Evolutionary conservation across 37 sponge, comb jelly and placozoan genomes (phyloP), one percentile per base, ranked within the genome.

Genomic region (Cliona cf. orientalis): DNA sequence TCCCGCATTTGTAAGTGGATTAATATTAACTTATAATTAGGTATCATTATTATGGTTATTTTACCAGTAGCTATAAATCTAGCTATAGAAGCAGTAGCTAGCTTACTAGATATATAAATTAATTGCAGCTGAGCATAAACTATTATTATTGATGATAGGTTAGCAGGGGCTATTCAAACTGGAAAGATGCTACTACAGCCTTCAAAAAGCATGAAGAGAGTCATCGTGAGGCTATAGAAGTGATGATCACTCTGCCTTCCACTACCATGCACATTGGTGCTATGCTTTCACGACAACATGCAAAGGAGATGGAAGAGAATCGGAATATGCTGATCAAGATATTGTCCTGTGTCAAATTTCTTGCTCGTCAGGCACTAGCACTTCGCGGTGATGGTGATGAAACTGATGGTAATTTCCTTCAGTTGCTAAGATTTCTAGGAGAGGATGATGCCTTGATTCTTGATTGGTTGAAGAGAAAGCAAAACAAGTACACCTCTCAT

Each of bases 141-240:
- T 63, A 40, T 29, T 60, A 26, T 60, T 60, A 55, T 36, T 56
- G 44, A 29, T 39, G 19, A 28, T 61, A 85, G 81, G 68, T 82
- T 23, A 71, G 66, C 36, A 81, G 43, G 65, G 83, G 75, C 37
- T 76, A 42, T 44, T 71, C 37, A 45, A 78, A 78, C 58, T 86
- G 80, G 80, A 79, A 90, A 66, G 86, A 94, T 84, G 88, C 88
- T 9, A 94, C 87, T 21, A 63, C 21, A 2, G 14, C 38, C 22
- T 81, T 94, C 95, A 77, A 90, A 56, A 94, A 87, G 53, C 95
- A 94, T 71, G 45, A 57, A 34, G 74, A 86, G 65, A 86, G 84
- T 26, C 88, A 94, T 79, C 35, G 11, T 63, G 85, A 87, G 67
- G 91, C 91, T 59, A 81, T 94, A 49, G 79, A 93, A 74, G 88